A percentile compares a stretch with the other conserved stretches of the same genome.
Evolutionary conservation across 2,888 invertebrate genomes (phyloP).

Genomic region (Meliscaeva auricollis): DNA sequence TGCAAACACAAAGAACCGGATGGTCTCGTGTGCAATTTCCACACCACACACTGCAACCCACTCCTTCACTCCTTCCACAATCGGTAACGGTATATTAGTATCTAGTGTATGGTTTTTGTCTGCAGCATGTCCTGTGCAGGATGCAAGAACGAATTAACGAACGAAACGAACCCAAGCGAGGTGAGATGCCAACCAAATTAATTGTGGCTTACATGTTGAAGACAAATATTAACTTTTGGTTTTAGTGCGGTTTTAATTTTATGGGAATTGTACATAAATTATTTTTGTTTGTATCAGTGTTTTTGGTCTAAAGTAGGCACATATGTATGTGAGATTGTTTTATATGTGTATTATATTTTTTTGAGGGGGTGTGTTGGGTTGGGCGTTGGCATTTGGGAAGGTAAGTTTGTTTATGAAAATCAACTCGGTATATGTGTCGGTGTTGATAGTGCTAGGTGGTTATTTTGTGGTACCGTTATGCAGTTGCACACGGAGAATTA

Average conservation of each 20-base stretch:
- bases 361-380: not conserved
- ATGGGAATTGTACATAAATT: constrained; percentile 80
- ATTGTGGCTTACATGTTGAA: constrained; percentile 81
- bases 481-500: constrained; percentile 63
- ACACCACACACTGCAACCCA: not conserved
- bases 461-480: constrained; percentile 54
- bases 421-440: constrained; percentile 34
- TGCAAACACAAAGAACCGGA: constrained; percentile 63
- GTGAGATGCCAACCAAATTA: constrained; percentile 79
- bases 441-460: constrained; percentile 65
- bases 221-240: constrained; percentile 82
- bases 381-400: not conserved
- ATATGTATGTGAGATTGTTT: not conserved
- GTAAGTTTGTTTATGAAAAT: constrained; percentile 75
- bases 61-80: not conserved
- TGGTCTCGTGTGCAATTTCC: constrained; percentile 48
- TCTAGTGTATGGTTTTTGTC: constrained; percentile 30
- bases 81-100: too few relatives aligned
- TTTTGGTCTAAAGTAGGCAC: not conserved
- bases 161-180: constrained; percentile 32
- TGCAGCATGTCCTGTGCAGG: constrained; percentile 71
- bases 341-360: not conserved
- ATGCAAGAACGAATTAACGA: constrained; percentile 46
- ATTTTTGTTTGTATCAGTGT: constrained; percentile 73
- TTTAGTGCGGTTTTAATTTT: constrained; percentile 81